A percentile compares a stretch with the other conserved stretches of the same genome.
Conservation (phyloP, 2,888 invertebrate species). For the Leucophenga maculata region DNA sequence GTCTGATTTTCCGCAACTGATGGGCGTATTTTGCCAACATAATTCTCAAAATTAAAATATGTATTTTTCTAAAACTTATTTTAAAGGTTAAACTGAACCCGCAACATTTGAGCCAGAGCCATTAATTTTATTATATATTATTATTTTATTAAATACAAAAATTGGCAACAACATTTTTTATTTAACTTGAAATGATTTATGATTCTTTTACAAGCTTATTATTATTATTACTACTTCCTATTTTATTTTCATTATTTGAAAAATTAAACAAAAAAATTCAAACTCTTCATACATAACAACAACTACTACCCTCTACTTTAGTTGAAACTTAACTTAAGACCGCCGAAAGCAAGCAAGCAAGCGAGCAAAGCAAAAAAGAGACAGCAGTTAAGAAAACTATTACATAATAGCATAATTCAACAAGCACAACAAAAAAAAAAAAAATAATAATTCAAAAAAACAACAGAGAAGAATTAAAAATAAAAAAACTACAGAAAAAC, state of each 20-base stretch:
- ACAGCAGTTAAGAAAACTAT: background rate
- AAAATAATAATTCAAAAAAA: slow-evolving; percentile 26
- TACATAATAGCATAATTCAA: slow-evolving; percentile 1
- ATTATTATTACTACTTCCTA: too few species aligned
- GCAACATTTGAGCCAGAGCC: too few species aligned
- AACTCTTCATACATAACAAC: background rate
- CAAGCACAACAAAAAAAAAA: slow-evolving; percentile 29
- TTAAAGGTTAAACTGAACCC: too few species aligned
- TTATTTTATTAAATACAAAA: background rate
- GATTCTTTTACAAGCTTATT: too few species aligned
- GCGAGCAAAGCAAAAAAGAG: background rate
- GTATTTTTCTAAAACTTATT: too few species aligned
- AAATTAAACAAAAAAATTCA: background rate
- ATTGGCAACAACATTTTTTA: too few species aligned
- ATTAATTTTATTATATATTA: background rate
- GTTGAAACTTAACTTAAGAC: background rate
- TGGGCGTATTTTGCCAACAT: too few species aligned
- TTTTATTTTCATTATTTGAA: background rate
- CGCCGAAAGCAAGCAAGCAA: background rate
- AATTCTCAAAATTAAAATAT: too few species aligned
- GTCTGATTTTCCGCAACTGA: too few species aligned
- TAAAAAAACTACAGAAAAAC: slow-evolving; percentile 9
- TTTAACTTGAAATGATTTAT: too few species aligned
- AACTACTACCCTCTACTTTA: background rate
- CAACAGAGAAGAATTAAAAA: background rate